Percentiles rank a stretch among this genome's conserved stretches.
phyloP scores from a whole-genome alignment of 2,113 vertebrate species.

The Lontra canadensis region DNA sequence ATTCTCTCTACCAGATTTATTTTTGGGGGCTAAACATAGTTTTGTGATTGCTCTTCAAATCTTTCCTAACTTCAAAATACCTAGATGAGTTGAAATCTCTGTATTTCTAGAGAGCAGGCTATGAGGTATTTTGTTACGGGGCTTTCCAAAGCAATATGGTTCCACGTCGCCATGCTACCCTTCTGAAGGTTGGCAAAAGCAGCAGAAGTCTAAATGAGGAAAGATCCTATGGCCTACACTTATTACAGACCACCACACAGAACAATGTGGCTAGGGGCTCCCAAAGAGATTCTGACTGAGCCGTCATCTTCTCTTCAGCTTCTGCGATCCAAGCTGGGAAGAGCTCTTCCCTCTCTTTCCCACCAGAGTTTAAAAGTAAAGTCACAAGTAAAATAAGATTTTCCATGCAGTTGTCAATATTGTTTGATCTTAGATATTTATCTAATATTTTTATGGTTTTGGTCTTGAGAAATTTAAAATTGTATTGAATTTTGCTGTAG shows the following conservation, averaged over 20 bases:
- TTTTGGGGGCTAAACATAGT: background rate
- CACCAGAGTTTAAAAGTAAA: background rate
- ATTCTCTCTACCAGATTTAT: background rate
- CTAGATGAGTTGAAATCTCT: background rate
- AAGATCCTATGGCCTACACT: background rate
- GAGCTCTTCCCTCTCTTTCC: background rate
- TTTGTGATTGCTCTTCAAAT: background rate
- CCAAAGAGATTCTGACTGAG: background rate
- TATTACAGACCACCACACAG: background rate
- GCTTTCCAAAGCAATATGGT: background rate
- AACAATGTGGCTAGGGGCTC: background rate
- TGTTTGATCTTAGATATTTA: background rate
- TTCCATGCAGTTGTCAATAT: background rate
- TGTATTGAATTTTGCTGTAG: background rate
- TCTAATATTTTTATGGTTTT: background rate
- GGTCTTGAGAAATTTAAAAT: background rate
- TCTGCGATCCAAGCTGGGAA: background rate
- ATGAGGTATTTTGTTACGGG: background rate
- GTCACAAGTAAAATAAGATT: background rate
- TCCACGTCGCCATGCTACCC: background rate
- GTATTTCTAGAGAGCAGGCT: background rate
- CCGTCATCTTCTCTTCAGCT: background rate
- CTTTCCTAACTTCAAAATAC: background rate
- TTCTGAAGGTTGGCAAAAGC: background rate
- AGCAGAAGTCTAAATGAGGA: background rate